A percentile compares a stretch with the other conserved stretches of the same genome.
Evolutionary conservation across 2,888 invertebrate species (phyloP).

Genomic region (Nycteola revayana): DNA sequence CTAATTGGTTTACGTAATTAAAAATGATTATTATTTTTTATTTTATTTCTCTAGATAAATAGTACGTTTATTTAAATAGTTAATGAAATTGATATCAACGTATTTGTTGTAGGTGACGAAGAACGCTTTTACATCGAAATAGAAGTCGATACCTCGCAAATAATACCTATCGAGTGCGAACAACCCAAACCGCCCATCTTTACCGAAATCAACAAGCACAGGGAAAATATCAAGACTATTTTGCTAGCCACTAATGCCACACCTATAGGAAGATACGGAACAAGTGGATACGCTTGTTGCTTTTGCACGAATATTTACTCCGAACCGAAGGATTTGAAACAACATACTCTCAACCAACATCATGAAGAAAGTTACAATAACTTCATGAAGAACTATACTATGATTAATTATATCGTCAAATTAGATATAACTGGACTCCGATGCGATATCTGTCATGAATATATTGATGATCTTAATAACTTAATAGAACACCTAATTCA

Average conservation of each 20-base stretch:
- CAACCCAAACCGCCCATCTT: conserved; percentile 1
- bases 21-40: too few relatives aligned
- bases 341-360: conserved; percentile 38
- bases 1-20: too few relatives aligned
- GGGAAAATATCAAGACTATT: conserved; percentile 35
- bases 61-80: too few relatives aligned
- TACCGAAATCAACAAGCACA: conserved; percentile 36
- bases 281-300: conserved; percentile 46
- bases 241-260: conserved; percentile 42
- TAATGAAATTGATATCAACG: neutral
- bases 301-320: conserved; percentile 44
- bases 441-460: conserved; percentile 45
- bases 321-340: conserved; percentile 46
- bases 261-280: conserved; percentile 39
- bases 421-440: conserved; percentile 53
- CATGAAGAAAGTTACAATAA: conserved; percentile 17
- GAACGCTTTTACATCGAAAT: conserved; percentile 22
- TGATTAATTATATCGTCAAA: conserved; percentile 40
- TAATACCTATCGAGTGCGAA: conserved; percentile 5
- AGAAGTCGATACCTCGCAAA: conserved; percentile 12
- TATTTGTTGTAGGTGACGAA: conserved; percentile 27
- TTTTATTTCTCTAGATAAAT: too few relatives aligned
- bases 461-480: conserved; percentile 28
- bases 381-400: conserved; percentile 25
- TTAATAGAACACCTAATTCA: conserved; percentile 40